A percentile compares a stretch with the other conserved stretches of the same genome.
These are phyloP conservation scores for Uria lomvia DNA, from an alignment of 2,113 vertebrate genomes.

Conservation along the genomic window DNA sequence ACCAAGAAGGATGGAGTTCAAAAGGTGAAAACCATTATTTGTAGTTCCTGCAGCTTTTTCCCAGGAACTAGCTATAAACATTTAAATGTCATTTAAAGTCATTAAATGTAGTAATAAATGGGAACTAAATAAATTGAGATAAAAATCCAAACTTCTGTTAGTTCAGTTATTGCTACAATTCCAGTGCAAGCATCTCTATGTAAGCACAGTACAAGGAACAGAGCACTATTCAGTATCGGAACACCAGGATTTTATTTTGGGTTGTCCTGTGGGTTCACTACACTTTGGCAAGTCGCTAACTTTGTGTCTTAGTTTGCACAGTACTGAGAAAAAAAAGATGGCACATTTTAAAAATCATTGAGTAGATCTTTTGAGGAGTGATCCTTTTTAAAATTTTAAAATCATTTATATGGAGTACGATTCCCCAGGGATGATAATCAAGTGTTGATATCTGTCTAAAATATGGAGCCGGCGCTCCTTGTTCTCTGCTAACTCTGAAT, in stretches of 20 bases:
- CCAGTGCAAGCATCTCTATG: neutral
- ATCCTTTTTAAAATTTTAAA: neutral
- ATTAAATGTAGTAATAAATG: neutral
- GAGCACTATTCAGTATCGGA: neutral
- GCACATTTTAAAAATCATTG: neutral
- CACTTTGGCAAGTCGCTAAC: neutral
- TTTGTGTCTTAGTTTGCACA: neutral
- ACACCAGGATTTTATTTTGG: neutral
- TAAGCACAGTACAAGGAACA: neutral
- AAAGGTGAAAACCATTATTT: neutral
- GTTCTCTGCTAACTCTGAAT: neutral
- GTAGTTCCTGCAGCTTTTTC: neutral
- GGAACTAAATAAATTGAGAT: neutral
- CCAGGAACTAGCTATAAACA: neutral
- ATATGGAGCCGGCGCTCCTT: neutral
- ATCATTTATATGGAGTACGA: neutral
- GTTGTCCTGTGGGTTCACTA: neutral
- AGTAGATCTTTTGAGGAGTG: neutral
- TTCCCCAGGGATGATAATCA: neutral
- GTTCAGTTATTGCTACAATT: neutral
- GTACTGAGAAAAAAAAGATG: neutral
- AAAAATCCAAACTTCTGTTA: neutral
- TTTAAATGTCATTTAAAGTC: neutral
- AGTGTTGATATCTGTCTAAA: neutral
- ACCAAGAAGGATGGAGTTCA: neutral